These are phyloP conservation scores for Anthopleura sola DNA, from an alignment of 64 coral and sea anemone species.

Conservation along the genomic window DNA sequence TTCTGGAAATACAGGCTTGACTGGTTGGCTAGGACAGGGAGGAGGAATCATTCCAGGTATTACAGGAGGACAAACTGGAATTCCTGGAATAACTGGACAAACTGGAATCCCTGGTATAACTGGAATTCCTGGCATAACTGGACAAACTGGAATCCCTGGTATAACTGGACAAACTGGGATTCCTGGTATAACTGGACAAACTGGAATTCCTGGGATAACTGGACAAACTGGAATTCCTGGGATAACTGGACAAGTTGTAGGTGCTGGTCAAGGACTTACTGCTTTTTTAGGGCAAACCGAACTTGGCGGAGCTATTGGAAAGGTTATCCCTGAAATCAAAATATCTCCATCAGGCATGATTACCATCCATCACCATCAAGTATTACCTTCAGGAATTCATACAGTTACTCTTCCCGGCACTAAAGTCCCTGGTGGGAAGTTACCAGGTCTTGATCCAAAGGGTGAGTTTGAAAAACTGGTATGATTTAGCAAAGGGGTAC, in stretches of 20 bases:
- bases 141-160: conserved; percentile 1
- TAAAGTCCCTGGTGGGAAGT: not conserved
- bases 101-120: not conserved
- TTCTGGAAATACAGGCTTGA: not conserved
- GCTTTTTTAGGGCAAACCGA: conserved; percentile 1
- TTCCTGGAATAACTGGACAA: not conserved
- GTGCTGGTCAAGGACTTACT: not conserved
- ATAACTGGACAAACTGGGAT: conserved; percentile 2
- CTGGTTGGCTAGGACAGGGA: not conserved
- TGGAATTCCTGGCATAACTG: conserved; percentile 8
- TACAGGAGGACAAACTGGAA: not conserved
- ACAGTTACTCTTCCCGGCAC: not conserved
- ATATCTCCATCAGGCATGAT: conserved; percentile 23
- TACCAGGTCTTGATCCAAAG: conserved; percentile 15
- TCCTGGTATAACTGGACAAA: not conserved
- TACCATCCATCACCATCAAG: conserved; percentile 4
- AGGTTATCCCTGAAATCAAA: conserved; percentile 7
- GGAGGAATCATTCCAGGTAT: not conserved
- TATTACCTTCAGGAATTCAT: not conserved
- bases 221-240: not conserved
- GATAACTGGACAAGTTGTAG: not conserved
- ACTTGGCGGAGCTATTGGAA: not conserved
- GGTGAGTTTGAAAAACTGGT: conserved; percentile 8
- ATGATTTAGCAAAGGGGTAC: no score
- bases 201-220: not conserved